Percentiles rank a stretch among this genome's conserved stretches.
phyloP scores from a whole-genome alignment of 2,888 invertebrate species.

The Cepaea hortensis region DNA sequence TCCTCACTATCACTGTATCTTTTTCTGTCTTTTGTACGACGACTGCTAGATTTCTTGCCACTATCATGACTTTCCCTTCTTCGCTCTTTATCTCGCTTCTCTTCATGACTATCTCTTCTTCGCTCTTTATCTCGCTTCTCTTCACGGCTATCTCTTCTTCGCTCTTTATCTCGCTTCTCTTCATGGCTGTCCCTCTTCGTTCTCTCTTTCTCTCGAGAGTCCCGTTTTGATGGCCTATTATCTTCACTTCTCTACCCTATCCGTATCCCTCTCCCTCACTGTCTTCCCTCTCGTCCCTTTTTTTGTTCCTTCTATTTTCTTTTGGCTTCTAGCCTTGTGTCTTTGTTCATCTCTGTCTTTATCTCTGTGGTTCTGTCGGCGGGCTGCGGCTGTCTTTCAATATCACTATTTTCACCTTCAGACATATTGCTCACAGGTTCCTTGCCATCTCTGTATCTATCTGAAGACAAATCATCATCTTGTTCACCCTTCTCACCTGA shows the following conservation, averaged over 20 bases:
- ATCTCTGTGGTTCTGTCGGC: neutral
- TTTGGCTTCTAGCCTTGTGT: slow-evolving; percentile 19
- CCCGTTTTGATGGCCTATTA: slow-evolving; percentile 1
- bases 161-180: slow-evolving; percentile 22
- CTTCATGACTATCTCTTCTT: slow-evolving; percentile 9
- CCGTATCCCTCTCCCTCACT: slow-evolving; percentile 43
- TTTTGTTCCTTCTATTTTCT: slow-evolving; percentile 16
- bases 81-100: slow-evolving; percentile 17
- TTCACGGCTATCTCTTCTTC: slow-evolving; percentile 11
- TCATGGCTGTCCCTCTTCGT: slow-evolving; percentile 34
- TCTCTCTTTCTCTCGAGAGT: slow-evolving; percentile 39
- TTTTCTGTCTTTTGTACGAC: slow-evolving; percentile 11
- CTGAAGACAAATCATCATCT: neutral
- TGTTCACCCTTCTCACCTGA: slow-evolving; percentile 8
- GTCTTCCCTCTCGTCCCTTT: slow-evolving; percentile 29
- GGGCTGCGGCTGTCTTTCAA: neutral
- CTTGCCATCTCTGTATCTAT: neutral
- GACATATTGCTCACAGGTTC: slow-evolving; percentile 20
- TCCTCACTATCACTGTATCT: slow-evolving; percentile 33
- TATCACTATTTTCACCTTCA: slow-evolving; percentile 39
- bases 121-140: slow-evolving; percentile 16
- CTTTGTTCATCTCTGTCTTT: neutral
- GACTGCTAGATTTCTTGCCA: slow-evolving; percentile 11
- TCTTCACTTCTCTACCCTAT: slow-evolving; percentile 31
- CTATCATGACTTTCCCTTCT: neutral